Evolutionary conservation across 2,888 invertebrate genomes (phyloP), one percentile per base, ranked within the genome.

Genomic region (Malachius bipustulatus): DNA sequence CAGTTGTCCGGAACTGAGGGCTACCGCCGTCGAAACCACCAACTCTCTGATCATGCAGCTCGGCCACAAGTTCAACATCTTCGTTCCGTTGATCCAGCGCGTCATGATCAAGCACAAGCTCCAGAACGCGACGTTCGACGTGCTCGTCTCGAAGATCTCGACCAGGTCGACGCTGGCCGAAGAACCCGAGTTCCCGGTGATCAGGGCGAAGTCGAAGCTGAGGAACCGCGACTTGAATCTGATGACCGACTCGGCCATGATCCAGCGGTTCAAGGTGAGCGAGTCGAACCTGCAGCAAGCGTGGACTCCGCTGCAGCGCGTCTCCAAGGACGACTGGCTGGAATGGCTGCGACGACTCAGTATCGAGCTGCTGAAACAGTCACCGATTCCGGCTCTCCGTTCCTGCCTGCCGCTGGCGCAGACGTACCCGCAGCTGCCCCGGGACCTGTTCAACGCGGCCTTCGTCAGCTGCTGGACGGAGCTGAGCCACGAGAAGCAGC

Each of bases 381-480:
- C 94, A 0, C 91, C 94, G 2, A 93, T 93, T 16, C 91, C 94
- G 4, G 93, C 96, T 0, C 64, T 98, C 14, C 72, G 77, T 43
- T 91, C 96, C 2, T 97, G 97, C 53, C 78, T 88, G 54, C 81
- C 85, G 1, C 63, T 96, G 11, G 91, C 93, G 0, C 93, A 96
- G 63, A 87, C 88, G 15, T 93, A 97, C 63, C 85, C 89, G 0
- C 93, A 94, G 52, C 67, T 98, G n/a, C 78, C 96, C 1, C 76
- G 93, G 32, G 97, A 98, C 57, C 64, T 98, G 15, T 98, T 99
- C 61, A 97, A 98, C 62, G 96, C 97, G 0, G 96, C 97, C 0
- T 98, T 98, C 61, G 93, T 98, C 4, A 96, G 96, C 1, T 96
- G 97, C 57, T 98, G 98, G 98, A 90, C 93, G 0, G 96, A 97